Conservation (phyloP, 53 echinoderm and acorn worm species). For the Echinometra lucunter region DNA sequence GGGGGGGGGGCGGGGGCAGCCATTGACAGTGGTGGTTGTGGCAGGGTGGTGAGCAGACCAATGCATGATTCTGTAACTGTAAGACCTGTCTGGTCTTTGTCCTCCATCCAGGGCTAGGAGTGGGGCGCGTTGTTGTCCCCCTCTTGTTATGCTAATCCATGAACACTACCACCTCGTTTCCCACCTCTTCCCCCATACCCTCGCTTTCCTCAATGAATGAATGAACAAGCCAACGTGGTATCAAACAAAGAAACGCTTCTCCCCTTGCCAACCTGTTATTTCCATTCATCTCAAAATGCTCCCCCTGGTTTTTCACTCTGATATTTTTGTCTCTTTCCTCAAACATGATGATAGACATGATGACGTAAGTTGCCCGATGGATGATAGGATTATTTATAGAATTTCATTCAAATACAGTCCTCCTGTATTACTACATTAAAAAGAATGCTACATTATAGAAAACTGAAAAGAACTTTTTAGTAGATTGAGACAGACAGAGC, state of each 20-base stretch:
- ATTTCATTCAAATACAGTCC: too few species aligned
- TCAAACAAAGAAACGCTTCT: constrained; percentile 25
- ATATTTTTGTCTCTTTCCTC: not conserved
- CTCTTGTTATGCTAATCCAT: constrained; percentile 39
- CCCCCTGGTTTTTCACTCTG: not conserved
- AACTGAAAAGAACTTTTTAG: too few species aligned
- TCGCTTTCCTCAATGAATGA: not conserved
- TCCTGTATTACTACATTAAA: too few species aligned
- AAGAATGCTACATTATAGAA: too few species aligned
- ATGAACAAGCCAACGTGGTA: not conserved
- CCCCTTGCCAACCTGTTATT: not conserved
- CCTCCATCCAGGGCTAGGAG: not conserved
- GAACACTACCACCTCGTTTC: not conserved
- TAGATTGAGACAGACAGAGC: too few species aligned
- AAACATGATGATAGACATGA: not conserved
- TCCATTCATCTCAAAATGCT: not conserved
- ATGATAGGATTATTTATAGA: not conserved
- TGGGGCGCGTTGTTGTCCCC: constrained; percentile 21
- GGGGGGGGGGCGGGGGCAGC: not conserved
- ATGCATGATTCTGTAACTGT: not conserved
- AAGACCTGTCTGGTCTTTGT: constrained; percentile 49
- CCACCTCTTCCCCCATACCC: not conserved
- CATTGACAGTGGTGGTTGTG: not conserved
- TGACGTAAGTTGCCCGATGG: not conserved
- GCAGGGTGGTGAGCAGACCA: not conserved